Base-by-base conservation (phyloP, 1,140 invertebrate genomes). In the Drosophila kohkoa region DNA sequence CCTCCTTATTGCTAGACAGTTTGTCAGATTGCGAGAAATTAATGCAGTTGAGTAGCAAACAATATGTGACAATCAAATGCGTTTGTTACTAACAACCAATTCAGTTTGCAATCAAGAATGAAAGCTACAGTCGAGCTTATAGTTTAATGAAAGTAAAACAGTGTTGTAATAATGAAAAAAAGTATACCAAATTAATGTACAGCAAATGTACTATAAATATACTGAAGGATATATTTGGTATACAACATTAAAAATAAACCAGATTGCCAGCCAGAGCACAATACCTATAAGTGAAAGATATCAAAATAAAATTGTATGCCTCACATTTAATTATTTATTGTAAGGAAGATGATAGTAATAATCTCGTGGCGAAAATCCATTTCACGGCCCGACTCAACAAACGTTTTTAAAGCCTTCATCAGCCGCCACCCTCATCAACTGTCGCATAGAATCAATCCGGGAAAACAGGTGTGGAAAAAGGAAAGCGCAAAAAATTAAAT, bases 401-500 rank as follows among this genome's bases (percentile, higher is more conserved):
- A 10, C 13, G 20, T 55, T 30, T 32, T 46, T 32, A 49, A 30
- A 32, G 28, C 15, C 1, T 10, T 49, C 2, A 1, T 28, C 15
- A 20, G 35, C 35, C 8, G 35, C 35, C 35, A 25, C 48, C 48
- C 7, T 65, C 71, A 49, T 60, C 68, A 38, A 35, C 41, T 35
- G 13, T 32, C 35, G 38, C 43, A 54, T 68, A 38, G 32, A 51
- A 74, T 52, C 51, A 66, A 58, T 66, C 51, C 25, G 28, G 51
- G 2, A 3, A 25, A 5, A 38, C n/a, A 55, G 30, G 7, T 13
- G 2, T 4, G n/a, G 13, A 20, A 43, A 20, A 10, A 10, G 25
- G 20, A 28, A n/a, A 15, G 30, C 6, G 2, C 57, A 69, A 71
- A 87, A 82, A 82, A 77, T 74, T 59, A 77, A 87, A 87, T 87